Evolutionary conservation across 2,888 invertebrate genomes (phyloP).

Genomic region (Eurytoma californica): DNA sequence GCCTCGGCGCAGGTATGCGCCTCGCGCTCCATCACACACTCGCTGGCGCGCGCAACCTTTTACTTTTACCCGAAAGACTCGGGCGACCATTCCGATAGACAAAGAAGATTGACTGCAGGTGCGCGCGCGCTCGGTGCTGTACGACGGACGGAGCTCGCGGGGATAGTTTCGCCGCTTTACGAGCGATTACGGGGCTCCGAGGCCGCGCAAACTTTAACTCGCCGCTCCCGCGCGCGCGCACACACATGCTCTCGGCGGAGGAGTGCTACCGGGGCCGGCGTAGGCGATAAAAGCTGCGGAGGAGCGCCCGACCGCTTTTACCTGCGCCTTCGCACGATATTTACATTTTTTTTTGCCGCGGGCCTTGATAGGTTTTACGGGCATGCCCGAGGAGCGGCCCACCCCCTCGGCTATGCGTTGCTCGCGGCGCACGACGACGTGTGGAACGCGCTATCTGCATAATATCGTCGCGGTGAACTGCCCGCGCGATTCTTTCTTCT

Average conservation of each 20-base stretch:
- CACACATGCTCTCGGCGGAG: slow-evolving; percentile 36
- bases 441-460: background rate
- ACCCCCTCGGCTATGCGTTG: background rate
- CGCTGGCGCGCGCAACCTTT: slow-evolving; percentile 52
- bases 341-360: slow-evolving; percentile 53
- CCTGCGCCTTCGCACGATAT: slow-evolving; percentile 45
- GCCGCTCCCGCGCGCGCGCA: slow-evolving; percentile 54
- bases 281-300: slow-evolving; percentile 47
- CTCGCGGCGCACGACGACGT: slow-evolving; percentile 10
- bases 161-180: slow-evolving; percentile 66
- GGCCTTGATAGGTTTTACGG: slow-evolving; percentile 50
- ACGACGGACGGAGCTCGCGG: slow-evolving; percentile 50
- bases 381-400: background rate
- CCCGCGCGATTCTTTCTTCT: background rate
- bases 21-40: slow-evolving; percentile 11
- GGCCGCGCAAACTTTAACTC: background rate
- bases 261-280: slow-evolving; percentile 37
- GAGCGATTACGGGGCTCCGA: slow-evolving; percentile 64
- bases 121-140: slow-evolving; percentile 44
- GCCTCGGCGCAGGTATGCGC: slow-evolving; percentile 41
- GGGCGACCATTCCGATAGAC: slow-evolving; percentile 67
- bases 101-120: slow-evolving; percentile 72
- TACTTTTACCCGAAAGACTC: slow-evolving; percentile 61
- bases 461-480: background rate
- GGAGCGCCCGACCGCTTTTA: slow-evolving; percentile 22